These are phyloP conservation scores for Parnassius glacialis DNA, from an alignment of 2,888 invertebrate genomes.

Conservation along the genomic window DNA sequence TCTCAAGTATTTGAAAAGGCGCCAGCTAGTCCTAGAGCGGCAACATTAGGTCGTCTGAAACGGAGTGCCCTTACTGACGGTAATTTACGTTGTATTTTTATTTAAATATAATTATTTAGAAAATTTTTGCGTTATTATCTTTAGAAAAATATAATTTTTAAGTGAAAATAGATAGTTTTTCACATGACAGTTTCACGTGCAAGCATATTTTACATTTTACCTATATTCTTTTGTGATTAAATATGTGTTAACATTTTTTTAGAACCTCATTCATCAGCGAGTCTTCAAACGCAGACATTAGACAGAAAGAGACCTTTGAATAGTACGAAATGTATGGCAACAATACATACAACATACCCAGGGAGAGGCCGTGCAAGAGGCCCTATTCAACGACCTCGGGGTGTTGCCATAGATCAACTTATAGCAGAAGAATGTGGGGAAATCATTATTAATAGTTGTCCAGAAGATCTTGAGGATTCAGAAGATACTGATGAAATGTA, in stretches of 20 bases:
- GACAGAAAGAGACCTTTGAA: conserved; percentile 59
- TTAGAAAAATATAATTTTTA: too few relatives aligned
- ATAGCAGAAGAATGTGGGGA: conserved; percentile 75
- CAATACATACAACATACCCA: conserved; percentile 66
- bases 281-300: conserved; percentile 72
- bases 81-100: conserved; percentile 31
- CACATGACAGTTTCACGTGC: too few relatives aligned
- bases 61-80: conserved; percentile 65
- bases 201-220: too few relatives aligned
- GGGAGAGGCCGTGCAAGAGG: conserved; percentile 54
- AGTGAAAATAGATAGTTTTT: too few relatives aligned
- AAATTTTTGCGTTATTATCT: too few relatives aligned
- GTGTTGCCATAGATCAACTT: conserved; percentile 66
- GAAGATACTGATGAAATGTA: conserved; percentile 81
- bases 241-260: conserved; percentile 20
- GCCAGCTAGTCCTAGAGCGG: conserved; percentile 76
- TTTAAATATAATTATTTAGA: not conserved
- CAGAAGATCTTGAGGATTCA: conserved; percentile 81
- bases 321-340: conserved; percentile 65
- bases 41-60: conserved; percentile 66
- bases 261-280: conserved; percentile 75
- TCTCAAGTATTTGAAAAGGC: conserved; percentile 81
- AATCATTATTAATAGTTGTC: conserved; percentile 62
- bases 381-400: conserved; percentile 62
- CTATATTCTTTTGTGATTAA: too few relatives aligned